A percentile compares a stretch with the other conserved stretches of the same genome.
Evolutionary conservation across 2,888 invertebrate species (phyloP).

Genomic region (Protophormia terraenovae): DNA sequence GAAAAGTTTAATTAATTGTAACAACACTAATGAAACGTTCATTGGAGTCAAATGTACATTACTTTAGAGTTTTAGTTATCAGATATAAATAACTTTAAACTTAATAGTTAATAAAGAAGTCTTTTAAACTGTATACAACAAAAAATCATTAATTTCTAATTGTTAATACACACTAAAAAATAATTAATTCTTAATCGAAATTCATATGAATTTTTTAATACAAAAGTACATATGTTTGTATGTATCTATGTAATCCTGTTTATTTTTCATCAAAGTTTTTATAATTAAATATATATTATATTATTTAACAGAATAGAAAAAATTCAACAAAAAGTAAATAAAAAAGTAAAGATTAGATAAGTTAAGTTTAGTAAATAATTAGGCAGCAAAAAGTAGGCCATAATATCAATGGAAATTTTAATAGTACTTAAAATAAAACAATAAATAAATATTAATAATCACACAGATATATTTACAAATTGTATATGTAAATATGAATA

Average conservation of each 20-base stretch:
- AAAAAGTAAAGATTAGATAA: slow-evolving; percentile 21
- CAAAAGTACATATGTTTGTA: too few species aligned
- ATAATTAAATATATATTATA: background rate
- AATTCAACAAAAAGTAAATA: background rate
- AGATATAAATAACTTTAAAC: too few species aligned
- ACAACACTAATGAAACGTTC: too few species aligned
- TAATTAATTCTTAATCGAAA: too few species aligned
- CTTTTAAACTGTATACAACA: too few species aligned
- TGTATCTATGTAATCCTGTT: background rate
- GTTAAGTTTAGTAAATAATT: slow-evolving; percentile 6
- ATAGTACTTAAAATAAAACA: background rate
- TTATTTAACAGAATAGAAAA: background rate
- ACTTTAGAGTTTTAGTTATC: too few species aligned
- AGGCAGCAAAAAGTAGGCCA: background rate
- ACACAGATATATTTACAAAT: background rate
- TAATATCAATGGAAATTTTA: slow-evolving; percentile 14
- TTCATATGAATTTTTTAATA: too few species aligned
- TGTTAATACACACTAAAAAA: too few species aligned
- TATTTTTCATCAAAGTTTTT: background rate
- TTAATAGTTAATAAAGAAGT: too few species aligned
- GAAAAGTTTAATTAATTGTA: too few species aligned
- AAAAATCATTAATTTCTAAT: too few species aligned
- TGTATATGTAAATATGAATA: background rate
- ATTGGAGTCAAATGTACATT: too few species aligned
- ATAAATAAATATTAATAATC: background rate